Percentiles rank a stretch among this genome's conserved stretches.
phyloP scores from a whole-genome alignment of 2,888 invertebrate species.

The Argyresthia albistria region DNA sequence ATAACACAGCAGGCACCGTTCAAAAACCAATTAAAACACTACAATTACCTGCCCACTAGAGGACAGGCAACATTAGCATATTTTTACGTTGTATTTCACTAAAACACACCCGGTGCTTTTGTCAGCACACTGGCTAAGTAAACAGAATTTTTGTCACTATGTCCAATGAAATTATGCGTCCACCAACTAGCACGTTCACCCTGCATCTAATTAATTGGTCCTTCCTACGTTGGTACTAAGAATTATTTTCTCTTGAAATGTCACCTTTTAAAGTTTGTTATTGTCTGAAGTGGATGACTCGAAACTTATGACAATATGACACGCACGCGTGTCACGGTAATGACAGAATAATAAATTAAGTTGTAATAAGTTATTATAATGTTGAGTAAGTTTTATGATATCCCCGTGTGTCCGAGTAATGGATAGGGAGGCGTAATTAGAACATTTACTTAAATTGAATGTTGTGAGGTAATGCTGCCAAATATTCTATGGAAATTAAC shows the following conservation, averaged over 20 bases:
- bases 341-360: slow-evolving; percentile 70
- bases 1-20: slow-evolving; percentile 42
- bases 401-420: slow-evolving; percentile 23
- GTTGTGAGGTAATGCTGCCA: too few species aligned
- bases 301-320: slow-evolving; percentile 54
- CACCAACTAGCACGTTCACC: slow-evolving; percentile 24
- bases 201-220: too few species aligned
- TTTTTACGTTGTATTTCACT: slow-evolving; percentile 34
- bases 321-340: slow-evolving; percentile 61
- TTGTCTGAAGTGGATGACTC: slow-evolving; percentile 9
- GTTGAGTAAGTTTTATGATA: slow-evolving; percentile 48
- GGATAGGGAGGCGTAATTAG: slow-evolving; percentile 50
- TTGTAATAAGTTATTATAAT: slow-evolving; percentile 69
- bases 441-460: slow-evolving; percentile 26
- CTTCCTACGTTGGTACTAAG: too few species aligned
- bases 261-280: too few species aligned
- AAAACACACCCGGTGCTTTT: slow-evolving; percentile 34
- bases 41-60: slow-evolving; percentile 37
- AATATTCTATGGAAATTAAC: too few species aligned
- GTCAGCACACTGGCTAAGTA: slow-evolving; percentile 48
- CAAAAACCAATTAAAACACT: slow-evolving; percentile 38
- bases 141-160: slow-evolving; percentile 71
- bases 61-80: slow-evolving; percentile 38
- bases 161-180: slow-evolving; percentile 55
- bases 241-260: too few species aligned